phyloP scores from a whole-genome alignment of 2,113 vertebrate species.

The Seriola aureovittata region DNA sequence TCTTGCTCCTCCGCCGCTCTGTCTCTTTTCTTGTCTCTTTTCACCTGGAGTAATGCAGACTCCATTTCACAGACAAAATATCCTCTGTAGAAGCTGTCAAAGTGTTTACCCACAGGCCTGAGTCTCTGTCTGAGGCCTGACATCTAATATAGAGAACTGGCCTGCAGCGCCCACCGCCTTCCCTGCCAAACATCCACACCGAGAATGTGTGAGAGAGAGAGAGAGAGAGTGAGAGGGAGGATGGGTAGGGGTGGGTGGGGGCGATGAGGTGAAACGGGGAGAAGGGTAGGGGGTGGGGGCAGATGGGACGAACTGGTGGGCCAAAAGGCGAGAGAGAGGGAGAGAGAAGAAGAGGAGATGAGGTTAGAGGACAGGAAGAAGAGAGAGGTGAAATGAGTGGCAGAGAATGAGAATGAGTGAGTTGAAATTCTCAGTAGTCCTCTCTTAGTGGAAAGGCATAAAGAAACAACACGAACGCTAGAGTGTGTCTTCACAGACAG shows the following conservation, averaged over 20 bases:
- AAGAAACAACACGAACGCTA: conserved; percentile 13
- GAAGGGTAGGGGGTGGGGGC: neutral
- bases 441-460: conserved; percentile 17
- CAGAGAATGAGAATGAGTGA: conserved; percentile 21
- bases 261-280: conserved; percentile 45
- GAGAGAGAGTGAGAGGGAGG: neutral
- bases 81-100: conserved; percentile 85
- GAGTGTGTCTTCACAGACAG: conserved; percentile 11
- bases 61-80: conserved; percentile 86
- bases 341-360: conserved; percentile 13
- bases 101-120: conserved; percentile 84
- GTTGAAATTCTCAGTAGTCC: conserved; percentile 21
- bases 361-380: conserved; percentile 36
- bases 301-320: conserved; percentile 11
- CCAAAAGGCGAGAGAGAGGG: conserved; percentile 8
- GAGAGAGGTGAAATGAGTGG: conserved; percentile 33
- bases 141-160: conserved; percentile 85
- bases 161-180: conserved; percentile 76
- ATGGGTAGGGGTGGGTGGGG: neutral
- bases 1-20: conserved; percentile 37
- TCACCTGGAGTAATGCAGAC: conserved; percentile 78
- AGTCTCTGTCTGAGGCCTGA: conserved; percentile 86
- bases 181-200: conserved; percentile 54
- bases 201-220: conserved; percentile 40
- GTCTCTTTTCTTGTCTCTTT: conserved; percentile 54